Evolutionary conservation across 2,113 vertebrate species (phyloP), one percentile per base, ranked within the genome.

Genomic region (Heteronetta atricapilla): DNA sequence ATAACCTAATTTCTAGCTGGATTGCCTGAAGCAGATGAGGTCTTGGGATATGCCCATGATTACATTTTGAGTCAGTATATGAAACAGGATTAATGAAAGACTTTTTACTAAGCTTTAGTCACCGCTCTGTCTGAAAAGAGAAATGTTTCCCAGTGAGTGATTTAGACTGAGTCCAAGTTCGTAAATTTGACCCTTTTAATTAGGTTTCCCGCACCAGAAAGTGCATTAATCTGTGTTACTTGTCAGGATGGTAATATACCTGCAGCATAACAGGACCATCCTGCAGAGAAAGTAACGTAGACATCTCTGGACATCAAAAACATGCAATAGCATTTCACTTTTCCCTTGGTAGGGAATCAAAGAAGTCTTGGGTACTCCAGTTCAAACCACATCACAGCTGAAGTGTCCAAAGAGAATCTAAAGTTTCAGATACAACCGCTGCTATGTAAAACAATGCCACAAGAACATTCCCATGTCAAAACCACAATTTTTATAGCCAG

Each of bases 361-460:
- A 95, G 77, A 53, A 84, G 36, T 60, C 48, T 75, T 66, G 79
- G 36, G 46, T 78, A 75, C 62, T 66, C 38, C 62, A 64, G 48
- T 96, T 96, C 90, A 93, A 96, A 94, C 82, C 94, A 92, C 95
- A 97, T 90, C 90, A 73, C 48, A 94, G 72, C 11, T 91, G 64
- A 91, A 91, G 40, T 48, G 53, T 88, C 90, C 88, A 81, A 85
- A 94, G 90, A 96, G 84, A 93, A 68, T 89, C 87, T 96, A 69
- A 91, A 86, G 82, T 96, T 97, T 96, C 93, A 89, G 28, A 90
- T 88, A 80, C 34, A 80, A 62, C 52, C 90, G 75, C 84, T 93
- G 68, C 68, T 95, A 56, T 92, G 89, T 90, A 93, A 96, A 96
- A 95, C 88, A 96, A 95, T 95, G 93, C 85, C 85, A 84, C 86